Conservation (phyloP, 1,140 invertebrate species). For the Bacillus rossius region DNA sequence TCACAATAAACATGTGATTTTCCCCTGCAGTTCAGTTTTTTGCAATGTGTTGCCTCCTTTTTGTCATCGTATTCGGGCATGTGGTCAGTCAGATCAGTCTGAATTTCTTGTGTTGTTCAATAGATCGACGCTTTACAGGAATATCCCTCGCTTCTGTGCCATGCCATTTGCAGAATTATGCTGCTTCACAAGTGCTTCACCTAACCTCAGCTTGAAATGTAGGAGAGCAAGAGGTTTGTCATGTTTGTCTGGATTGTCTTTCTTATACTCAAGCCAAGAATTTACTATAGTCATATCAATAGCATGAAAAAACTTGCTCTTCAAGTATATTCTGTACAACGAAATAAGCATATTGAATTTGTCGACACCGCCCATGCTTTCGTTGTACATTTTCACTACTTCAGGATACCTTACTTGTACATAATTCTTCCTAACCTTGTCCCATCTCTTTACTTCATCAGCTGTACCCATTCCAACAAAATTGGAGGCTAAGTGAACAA, state of each 20-base stretch:
- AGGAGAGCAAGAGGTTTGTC: too few species aligned
- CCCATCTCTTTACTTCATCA: constrained; percentile 36
- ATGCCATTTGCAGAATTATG: too few species aligned
- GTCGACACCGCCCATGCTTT: constrained; percentile 39
- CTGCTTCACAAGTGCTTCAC: too few species aligned
- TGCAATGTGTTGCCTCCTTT: constrained; percentile 13
- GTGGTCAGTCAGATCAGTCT: constrained; percentile 4
- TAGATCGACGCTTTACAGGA: too few species aligned
- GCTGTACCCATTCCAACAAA: constrained; percentile 37
- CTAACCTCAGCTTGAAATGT: too few species aligned
- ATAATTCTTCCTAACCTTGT: constrained; percentile 29
- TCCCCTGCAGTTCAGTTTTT: constrained; percentile 2
- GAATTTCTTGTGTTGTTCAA: not conserved
- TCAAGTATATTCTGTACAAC: constrained; percentile 26
- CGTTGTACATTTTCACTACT: constrained; percentile 34
- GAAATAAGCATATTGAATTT: constrained; percentile 29
- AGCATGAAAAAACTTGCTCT: constrained; percentile 12
- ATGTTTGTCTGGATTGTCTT: too few species aligned
- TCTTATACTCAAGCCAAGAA: too few species aligned
- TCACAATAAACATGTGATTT: constrained; percentile 8
- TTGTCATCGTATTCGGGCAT: constrained; percentile 8
- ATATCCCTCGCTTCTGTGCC: too few species aligned
- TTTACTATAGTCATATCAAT: too few species aligned
- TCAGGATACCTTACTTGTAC: constrained; percentile 34
- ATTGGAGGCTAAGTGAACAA: constrained; percentile 39